These are phyloP conservation scores for Serrognathus titanus DNA, from an alignment of 2,888 invertebrate species.

Conservation along the genomic window DNA sequence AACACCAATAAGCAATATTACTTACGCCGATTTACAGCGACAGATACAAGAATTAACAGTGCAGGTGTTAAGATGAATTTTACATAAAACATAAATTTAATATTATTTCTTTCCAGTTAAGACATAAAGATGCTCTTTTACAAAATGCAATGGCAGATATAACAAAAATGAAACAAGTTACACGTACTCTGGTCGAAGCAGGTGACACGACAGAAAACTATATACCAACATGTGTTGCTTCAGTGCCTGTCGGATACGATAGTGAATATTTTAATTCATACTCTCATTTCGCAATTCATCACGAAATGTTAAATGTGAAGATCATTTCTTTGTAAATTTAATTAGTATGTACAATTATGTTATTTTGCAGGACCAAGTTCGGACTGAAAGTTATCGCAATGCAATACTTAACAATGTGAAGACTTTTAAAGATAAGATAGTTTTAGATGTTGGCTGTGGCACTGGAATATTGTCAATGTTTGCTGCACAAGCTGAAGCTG, in stretches of 20 bases:
- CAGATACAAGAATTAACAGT: conserved; percentile 45
- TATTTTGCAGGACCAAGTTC: conserved; percentile 64
- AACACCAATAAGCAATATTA: conserved; percentile 46
- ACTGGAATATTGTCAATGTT: conserved; percentile 98
- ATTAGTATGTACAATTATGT: not conserved
- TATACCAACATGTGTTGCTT: conserved; percentile 41
- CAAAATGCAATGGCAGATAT: conserved; percentile 61
- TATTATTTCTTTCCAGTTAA: conserved; percentile 53
- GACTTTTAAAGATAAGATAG: conserved; percentile 69
- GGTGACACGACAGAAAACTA: conserved; percentile 32
- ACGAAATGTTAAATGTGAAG: conserved; percentile 84
- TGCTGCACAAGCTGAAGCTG: conserved; percentile 90
- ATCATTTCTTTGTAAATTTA: conserved; percentile 3
- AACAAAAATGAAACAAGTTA: conserved; percentile 58
- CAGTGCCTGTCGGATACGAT: conserved; percentile 63
- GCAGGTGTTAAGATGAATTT: conserved; percentile 31
- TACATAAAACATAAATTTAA: not conserved
- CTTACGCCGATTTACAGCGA: conserved; percentile 44
- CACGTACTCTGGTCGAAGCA: conserved; percentile 54
- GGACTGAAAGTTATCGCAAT: conserved; percentile 84
- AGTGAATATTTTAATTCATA: conserved; percentile 80
- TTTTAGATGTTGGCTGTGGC: conserved; percentile 96
- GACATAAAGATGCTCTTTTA: conserved; percentile 58
- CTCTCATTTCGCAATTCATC: conserved; percentile 88
- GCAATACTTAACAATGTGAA: conserved; percentile 74